These are phyloP conservation scores for Stichodactyla helianthus DNA, from an alignment of 64 coral and sea anemone genomes.

Conservation along the genomic window DNA sequence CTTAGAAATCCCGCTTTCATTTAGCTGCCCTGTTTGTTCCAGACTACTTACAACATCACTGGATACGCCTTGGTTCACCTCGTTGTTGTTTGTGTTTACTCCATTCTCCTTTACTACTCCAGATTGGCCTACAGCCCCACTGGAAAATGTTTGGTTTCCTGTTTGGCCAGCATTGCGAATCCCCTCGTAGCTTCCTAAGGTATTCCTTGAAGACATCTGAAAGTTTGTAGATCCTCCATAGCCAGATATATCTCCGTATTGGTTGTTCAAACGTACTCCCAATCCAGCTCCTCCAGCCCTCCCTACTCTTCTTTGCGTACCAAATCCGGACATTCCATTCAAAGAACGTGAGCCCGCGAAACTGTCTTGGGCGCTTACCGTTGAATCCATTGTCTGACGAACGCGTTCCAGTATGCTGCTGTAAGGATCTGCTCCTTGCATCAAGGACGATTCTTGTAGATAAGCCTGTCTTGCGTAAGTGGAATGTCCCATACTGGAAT, in stretches of 20 bases:
- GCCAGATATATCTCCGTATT: not conserved
- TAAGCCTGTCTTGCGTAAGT: not conserved
- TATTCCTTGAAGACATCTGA: not conserved
- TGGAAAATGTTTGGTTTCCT: not conserved
- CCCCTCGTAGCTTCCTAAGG: not conserved
- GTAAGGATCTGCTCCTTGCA: slow-evolving; percentile 4
- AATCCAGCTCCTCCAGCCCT: not conserved
- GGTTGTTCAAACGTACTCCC: not conserved
- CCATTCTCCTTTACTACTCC: not conserved
- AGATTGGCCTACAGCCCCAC: not conserved
- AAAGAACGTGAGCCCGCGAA: not conserved
- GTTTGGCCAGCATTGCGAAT: not conserved
- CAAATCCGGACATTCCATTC: not conserved
- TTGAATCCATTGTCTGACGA: slow-evolving; percentile 40
- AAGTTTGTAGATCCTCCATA: not conserved
- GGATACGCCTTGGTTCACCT: not conserved
- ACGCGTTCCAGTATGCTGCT: slow-evolving; percentile 31
- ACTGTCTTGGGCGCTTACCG: not conserved
- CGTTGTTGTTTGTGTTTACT: not conserved
- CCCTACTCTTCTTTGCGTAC: not conserved
- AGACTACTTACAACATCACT: not conserved
- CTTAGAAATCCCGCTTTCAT: not conserved
- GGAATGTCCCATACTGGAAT: not conserved
- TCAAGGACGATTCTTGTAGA: slow-evolving; percentile 1
- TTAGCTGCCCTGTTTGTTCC: not conserved